A percentile compares a stretch with the other conserved stretches of the same genome.
Conservation (phyloP, 2,888 invertebrate species). For the Molorchus minor region DNA sequence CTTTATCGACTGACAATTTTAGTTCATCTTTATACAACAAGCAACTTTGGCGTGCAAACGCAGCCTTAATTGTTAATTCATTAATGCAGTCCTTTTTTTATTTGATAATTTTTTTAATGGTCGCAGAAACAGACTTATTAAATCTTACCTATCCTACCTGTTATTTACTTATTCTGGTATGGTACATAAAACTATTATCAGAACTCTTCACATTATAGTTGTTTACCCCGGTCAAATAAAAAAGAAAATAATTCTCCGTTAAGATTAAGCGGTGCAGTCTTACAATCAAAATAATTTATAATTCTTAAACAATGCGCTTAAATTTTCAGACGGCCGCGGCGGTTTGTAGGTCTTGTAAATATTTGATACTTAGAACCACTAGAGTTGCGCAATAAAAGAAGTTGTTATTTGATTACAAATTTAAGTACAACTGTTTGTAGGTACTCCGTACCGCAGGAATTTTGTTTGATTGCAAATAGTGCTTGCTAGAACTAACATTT, state of each 20-base stretch:
- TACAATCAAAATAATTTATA: constrained; percentile 22
- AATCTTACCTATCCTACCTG: no score
- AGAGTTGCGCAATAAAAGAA: constrained; percentile 20
- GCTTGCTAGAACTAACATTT: constrained; percentile 14
- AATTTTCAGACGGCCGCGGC: background rate
- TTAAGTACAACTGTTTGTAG: constrained; percentile 11
- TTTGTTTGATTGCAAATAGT: background rate
- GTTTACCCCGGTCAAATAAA: background rate
- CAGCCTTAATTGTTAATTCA: no score
- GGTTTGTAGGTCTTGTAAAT: constrained; percentile 12
- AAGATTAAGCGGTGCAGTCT: constrained; percentile 4
- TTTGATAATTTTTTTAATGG: no score
- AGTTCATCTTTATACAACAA: no score
- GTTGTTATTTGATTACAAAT: constrained; percentile 11
- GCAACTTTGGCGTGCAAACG: no score
- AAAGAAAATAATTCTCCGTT: background rate
- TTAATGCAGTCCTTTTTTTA: no score
- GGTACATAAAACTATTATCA: no score
- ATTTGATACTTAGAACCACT: constrained; percentile 1
- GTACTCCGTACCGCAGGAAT: background rate
- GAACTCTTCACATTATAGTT: background rate
- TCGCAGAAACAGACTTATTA: no score
- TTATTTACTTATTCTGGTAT: no score
- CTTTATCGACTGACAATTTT: no score
- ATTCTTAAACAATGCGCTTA: constrained; percentile 1